Base-by-base conservation (phyloP, 2,888 invertebrate species). In the Seladonia tumulorum region DNA sequence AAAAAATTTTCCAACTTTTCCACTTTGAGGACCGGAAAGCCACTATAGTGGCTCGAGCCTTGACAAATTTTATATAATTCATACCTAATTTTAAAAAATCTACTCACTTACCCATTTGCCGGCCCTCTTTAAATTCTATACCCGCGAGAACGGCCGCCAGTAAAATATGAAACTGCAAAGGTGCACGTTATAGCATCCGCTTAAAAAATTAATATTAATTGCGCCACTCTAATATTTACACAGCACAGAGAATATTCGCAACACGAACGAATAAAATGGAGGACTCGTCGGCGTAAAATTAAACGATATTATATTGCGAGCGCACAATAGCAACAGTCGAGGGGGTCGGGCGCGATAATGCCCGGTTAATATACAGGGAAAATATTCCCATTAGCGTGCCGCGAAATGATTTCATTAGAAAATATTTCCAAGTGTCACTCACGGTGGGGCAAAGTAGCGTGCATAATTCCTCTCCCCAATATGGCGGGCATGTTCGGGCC, bases 381-480 rank as follows among this genome's bases (percentile, higher is more conserved):
- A 57, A n/a, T 57, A 57, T 57, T 4, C 4, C n/a, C 57, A n/a
- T n/a, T 57, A 63, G 29, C 29, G 16, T 29, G 29, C 60, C 60
- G 29, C 22, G 18, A 39, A 68, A 68, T 68, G 35, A 68, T 68
- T 68, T 68, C 35, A 22, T 68, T 39, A 39, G 22, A 68, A 68
- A 68, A 68, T 68, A 68, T 35, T 68, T 39, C 35, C 22, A 68
- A 68, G 68, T 39, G 4, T 68, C 39, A 12, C 35, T 39, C 22
- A 39, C 39, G 35, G 29, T 8, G 22, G 35, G 0, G 68, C 68
- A 39, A 35, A 68, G 68, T 35, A 68, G 22, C 22, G 35, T 39
- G 68, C 22, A 12, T 68, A 68, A 63, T 63, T 29, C 18, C 63
- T 63, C 68, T 22, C 22, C 22, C 68, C 68, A 68, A 68, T 68